phyloP scores from a whole-genome alignment of 1,140 invertebrate species.

The Drosophila sturtevanti region DNA sequence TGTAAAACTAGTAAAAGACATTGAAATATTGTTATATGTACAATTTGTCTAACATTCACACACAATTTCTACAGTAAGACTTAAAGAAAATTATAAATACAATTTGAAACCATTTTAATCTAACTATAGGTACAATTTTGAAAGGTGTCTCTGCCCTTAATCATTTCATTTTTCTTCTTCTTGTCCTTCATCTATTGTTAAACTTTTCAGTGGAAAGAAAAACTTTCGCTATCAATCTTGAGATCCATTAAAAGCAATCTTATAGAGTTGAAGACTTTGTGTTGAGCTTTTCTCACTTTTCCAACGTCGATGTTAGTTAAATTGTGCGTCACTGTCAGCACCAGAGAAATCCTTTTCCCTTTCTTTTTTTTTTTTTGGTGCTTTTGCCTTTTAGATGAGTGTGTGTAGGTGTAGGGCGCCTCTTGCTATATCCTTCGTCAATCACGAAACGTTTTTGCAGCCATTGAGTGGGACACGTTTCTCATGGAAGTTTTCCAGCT shows the following conservation, averaged over 20 bases:
- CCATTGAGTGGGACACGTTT: conserved; percentile 74
- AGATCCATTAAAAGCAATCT: neutral
- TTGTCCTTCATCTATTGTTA: neutral
- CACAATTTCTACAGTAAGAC: too few species aligned
- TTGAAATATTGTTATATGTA: conserved; percentile 79
- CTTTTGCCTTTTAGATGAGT: conserved; percentile 22
- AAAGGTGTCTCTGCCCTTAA: too few species aligned
- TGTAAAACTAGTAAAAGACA: conserved; percentile 55
- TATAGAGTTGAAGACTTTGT: neutral
- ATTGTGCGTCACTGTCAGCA: conserved; percentile 67
- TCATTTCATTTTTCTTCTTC: neutral
- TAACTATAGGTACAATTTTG: too few species aligned
- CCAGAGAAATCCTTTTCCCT: conserved; percentile 66
- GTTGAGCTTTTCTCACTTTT: neutral
- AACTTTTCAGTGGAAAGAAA: neutral
- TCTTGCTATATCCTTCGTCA: conserved; percentile 48
- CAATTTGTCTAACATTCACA: conserved; percentile 56
- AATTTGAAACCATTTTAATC: too few species aligned
- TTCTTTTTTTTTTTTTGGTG: conserved; percentile 51
- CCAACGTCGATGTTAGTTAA: conserved; percentile 52
- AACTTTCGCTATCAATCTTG: neutral
- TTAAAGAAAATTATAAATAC: too few species aligned
- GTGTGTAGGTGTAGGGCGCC: neutral
- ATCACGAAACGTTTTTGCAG: conserved; percentile 49
- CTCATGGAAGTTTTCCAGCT: conserved; percentile 63